Conservation (phyloP, 2,797 vertebrate genomes). For the Pagetopsis macropterus region DNA sequence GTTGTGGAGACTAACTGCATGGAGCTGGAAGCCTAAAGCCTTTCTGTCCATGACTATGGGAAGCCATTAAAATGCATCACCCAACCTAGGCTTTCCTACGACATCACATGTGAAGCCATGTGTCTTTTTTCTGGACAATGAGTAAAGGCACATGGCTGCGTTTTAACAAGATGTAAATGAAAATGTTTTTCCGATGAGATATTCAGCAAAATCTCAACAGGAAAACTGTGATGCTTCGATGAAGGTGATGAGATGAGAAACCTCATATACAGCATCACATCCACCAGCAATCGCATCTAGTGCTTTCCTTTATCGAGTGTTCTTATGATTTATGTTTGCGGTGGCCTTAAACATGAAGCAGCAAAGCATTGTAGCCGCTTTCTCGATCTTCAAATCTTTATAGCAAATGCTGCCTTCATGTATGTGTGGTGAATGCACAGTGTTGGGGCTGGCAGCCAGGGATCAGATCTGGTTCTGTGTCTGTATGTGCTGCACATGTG, state of each 20-base stretch:
- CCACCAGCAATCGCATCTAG: conserved; percentile 15
- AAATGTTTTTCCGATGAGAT: not conserved
- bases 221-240: not conserved
- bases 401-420: conserved; percentile 29
- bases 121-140: conserved; percentile 24
- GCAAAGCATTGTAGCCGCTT: conserved; percentile 10
- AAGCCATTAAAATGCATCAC: conserved; percentile 42
- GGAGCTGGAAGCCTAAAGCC: conserved; percentile 36
- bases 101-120: conserved; percentile 41
- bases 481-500: conserved; percentile 49
- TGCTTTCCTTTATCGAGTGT: conserved; percentile 37
- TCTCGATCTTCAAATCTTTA: conserved; percentile 32
- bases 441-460: conserved; percentile 32
- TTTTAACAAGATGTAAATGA: conserved; percentile 2
- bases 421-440: conserved; percentile 35
- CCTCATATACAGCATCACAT: conserved; percentile 11
- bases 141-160: conserved; percentile 21
- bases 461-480: conserved; percentile 53
- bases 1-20: conserved; percentile 41
- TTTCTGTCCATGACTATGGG: conserved; percentile 49
- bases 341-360: conserved; percentile 21
- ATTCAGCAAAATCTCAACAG: not conserved
- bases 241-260: conserved; percentile 6
- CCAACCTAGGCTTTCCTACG: conserved; percentile 2
- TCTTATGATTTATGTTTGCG: conserved; percentile 23